Conservation (phyloP, 2,113 vertebrate genomes). For the Alethe castanea region DNA sequence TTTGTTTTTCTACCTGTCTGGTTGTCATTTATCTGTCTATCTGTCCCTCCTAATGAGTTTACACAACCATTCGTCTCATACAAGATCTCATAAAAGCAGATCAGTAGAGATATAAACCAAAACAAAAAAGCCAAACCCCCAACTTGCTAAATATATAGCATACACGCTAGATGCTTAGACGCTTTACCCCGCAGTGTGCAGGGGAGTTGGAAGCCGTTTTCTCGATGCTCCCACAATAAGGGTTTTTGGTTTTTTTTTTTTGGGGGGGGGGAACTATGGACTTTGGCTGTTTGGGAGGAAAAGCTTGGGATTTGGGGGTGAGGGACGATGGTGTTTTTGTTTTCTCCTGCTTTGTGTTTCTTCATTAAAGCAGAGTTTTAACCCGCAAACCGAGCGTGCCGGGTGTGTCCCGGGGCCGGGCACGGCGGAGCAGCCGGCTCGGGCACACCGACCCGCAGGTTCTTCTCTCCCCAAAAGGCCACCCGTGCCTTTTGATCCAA, state of each 20-base stretch:
- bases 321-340: fast-evolving
- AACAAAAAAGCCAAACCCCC: fast-evolving
- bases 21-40: not conserved
- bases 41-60: not conserved
- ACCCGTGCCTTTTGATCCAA: not conserved
- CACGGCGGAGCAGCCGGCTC: not conserved
- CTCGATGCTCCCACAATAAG: fast-evolving
- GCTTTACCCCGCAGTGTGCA: not conserved
- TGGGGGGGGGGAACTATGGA: fast-evolving
- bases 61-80: not conserved
- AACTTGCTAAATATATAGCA: not conserved
- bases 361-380: not conserved
- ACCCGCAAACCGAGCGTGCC: fast-evolving
- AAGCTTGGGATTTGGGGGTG: not conserved
- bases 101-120: too few relatives aligned
- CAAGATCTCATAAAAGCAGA: not conserved
- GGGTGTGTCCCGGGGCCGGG: too few relatives aligned
- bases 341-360: not conserved
- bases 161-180: not conserved
- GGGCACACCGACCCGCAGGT: not conserved
- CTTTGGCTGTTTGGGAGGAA: not conserved
- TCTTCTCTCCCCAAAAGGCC: not conserved
- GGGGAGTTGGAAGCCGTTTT: not conserved
- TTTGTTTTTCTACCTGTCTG: not conserved
- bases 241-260: not conserved